phyloP scores from a whole-genome alignment of 2,888 invertebrate species.

The Plebejus anna region DNA sequence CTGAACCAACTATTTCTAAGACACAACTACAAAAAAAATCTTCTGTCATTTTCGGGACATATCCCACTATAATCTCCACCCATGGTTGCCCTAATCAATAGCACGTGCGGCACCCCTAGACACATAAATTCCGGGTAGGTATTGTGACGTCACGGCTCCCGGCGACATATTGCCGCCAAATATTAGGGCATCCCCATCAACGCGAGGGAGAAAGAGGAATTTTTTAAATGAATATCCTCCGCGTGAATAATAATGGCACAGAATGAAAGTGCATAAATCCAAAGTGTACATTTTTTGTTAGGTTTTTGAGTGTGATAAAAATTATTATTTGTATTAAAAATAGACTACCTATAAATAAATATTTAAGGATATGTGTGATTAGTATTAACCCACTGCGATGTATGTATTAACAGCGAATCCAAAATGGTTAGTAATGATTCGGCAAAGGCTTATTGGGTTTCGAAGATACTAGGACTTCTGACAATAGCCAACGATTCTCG shows the following conservation, averaged over 20 bases:
- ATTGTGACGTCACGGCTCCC: conserved; percentile 54
- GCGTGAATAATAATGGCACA: conserved; percentile 8
- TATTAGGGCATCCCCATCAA: conserved; percentile 42
- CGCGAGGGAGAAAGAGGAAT: conserved; percentile 32
- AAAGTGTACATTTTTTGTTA: not conserved
- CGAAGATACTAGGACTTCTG: too few species aligned
- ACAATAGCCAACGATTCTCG: too few species aligned
- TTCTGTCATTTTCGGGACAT: not conserved
- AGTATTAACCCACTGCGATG: too few species aligned
- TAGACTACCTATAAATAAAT: too few species aligned
- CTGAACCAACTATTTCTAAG: too few species aligned
- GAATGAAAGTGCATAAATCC: conserved; percentile 2
- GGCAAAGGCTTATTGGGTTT: too few species aligned
- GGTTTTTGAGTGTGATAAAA: not conserved
- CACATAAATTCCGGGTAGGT: conserved; percentile 61
- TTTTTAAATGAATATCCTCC: conserved; percentile 35
- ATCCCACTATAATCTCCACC: not conserved
- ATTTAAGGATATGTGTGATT: too few species aligned
- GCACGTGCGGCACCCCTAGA: conserved; percentile 63
- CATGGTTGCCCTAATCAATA: conserved; percentile 43
- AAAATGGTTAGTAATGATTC: too few species aligned
- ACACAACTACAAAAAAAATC: not conserved
- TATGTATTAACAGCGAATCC: too few species aligned
- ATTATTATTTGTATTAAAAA: too few species aligned
- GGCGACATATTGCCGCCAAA: conserved; percentile 53